These are phyloP conservation scores for Adelosebastes latens DNA, from an alignment of 2,797 vertebrate species.

Conservation along the genomic window DNA sequence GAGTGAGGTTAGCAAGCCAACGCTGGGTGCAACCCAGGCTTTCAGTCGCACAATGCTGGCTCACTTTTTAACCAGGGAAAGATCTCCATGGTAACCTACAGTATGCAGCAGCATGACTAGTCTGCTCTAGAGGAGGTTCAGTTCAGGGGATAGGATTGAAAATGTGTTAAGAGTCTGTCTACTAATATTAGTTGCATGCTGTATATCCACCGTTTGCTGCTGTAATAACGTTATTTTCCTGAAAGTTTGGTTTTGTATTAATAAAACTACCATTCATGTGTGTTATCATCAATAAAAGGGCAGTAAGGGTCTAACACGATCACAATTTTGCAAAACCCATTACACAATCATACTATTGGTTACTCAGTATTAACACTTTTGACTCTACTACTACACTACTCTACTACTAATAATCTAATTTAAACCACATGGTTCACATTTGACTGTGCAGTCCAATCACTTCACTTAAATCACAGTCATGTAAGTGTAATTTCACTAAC, in stretches of 20 bases:
- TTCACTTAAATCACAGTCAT: slow-evolving; percentile 35
- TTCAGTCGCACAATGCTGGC: slow-evolving; percentile 13
- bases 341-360: not conserved
- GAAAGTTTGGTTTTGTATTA: not conserved
- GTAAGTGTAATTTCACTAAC: slow-evolving; percentile 50
- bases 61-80: slow-evolving; percentile 18
- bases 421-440: slow-evolving; percentile 56
- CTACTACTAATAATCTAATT: slow-evolving; percentile 3
- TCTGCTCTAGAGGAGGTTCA: not conserved
- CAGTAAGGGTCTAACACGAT: not conserved
- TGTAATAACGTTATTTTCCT: not conserved
- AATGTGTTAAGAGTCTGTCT: slow-evolving; percentile 8
- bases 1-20: slow-evolving; percentile 17
- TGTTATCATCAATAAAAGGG: not conserved
- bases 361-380: not conserved
- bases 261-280: not conserved
- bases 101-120: slow-evolving; percentile 30
- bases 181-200: not conserved
- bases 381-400: not conserved
- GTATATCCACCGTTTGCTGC: not conserved
- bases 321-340: not conserved
- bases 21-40: slow-evolving; percentile 16
- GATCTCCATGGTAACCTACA: slow-evolving; percentile 60
- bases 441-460: slow-evolving; percentile 5
- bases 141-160: not conserved